These are phyloP conservation scores for Parasteatoda tepidariorum DNA, from an alignment of 1,140 invertebrate genomes.

Conservation along the genomic window DNA sequence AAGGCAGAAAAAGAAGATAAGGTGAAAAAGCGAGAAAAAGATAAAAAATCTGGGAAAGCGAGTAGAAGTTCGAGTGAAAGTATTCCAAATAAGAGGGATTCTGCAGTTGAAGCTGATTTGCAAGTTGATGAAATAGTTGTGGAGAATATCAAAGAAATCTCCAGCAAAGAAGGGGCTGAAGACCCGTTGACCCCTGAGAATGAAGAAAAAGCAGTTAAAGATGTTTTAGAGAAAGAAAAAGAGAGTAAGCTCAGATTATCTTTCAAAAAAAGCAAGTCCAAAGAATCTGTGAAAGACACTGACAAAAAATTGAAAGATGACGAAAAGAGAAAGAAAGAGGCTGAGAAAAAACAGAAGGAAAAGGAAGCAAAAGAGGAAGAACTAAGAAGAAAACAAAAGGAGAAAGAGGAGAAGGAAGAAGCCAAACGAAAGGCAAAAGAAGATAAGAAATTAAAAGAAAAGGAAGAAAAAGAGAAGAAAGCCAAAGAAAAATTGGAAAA, in stretches of 20 bases:
- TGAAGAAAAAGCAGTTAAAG: conserved; percentile 43
- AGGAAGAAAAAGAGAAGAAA: conserved; percentile 60
- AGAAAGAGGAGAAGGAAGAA: conserved; percentile 51
- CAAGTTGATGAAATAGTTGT: conserved; percentile 55
- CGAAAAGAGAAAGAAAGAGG: conserved; percentile 54
- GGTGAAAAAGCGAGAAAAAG: conserved; percentile 19
- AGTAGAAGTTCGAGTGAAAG: conserved; percentile 11
- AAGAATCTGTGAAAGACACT: background rate
- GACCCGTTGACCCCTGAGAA: background rate
- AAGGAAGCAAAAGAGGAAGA: conserved; percentile 61
- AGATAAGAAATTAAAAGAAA: conserved; percentile 60
- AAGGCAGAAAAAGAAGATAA: conserved; percentile 33
- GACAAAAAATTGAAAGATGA: conserved; percentile 28
- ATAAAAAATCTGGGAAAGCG: conserved; percentile 22
- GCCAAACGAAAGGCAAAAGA: conserved; percentile 58
- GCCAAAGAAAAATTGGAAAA: conserved; percentile 48
- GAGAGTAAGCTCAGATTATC: conserved; percentile 31
- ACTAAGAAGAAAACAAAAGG: conserved; percentile 64
- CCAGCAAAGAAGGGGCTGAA: background rate
- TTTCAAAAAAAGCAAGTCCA: conserved; percentile 43
- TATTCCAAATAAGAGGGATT: conserved; percentile 40
- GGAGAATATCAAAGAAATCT: background rate
- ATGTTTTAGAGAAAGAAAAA: conserved; percentile 47
- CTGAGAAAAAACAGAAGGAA: conserved; percentile 62
- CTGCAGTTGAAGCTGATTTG: conserved; percentile 47